A percentile compares a stretch with the other conserved stretches of the same genome.
Conservation (phyloP, 64 coral and sea anemone genomes). For the Montipora sp. region DNA sequence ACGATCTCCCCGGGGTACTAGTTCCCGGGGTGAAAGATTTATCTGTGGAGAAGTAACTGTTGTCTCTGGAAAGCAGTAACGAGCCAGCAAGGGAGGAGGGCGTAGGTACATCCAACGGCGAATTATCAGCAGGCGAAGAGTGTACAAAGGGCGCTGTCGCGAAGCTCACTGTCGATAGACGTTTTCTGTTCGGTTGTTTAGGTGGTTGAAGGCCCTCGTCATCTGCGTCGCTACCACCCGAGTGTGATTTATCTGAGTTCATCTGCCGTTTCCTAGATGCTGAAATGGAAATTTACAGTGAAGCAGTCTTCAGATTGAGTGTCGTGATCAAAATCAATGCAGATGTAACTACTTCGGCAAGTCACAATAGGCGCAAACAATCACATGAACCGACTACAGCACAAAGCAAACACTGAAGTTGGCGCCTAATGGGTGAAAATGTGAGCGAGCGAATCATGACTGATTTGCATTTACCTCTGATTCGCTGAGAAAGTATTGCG, state of each 20-base stretch:
- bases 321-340: too few species aligned
- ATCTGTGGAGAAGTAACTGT: slow-evolving; percentile 33
- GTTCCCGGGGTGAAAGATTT: slow-evolving; percentile 53
- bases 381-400: too few species aligned
- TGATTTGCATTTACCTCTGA: too few species aligned
- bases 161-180: slow-evolving; percentile 81
- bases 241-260: slow-evolving; percentile 21
- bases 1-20: not conserved
- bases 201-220: slow-evolving; percentile 51
- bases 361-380: too few species aligned
- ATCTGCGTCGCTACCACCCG: slow-evolving; percentile 54
- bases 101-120: not conserved
- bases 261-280: slow-evolving; percentile 70
- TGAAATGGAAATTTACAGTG: not conserved
- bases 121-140: slow-evolving; percentile 12
- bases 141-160: slow-evolving; percentile 58
- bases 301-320: not conserved
- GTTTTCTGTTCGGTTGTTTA: slow-evolving; percentile 30
- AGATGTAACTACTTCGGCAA: too few species aligned
- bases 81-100: not conserved
- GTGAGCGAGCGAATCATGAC: too few species aligned
- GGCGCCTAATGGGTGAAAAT: too few species aligned
- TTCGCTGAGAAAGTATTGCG: too few species aligned
- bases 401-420: too few species aligned
- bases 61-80: slow-evolving; percentile 58